phyloP scores from a whole-genome alignment of 2,888 invertebrate genomes.

The Notodonta dromedarius region DNA sequence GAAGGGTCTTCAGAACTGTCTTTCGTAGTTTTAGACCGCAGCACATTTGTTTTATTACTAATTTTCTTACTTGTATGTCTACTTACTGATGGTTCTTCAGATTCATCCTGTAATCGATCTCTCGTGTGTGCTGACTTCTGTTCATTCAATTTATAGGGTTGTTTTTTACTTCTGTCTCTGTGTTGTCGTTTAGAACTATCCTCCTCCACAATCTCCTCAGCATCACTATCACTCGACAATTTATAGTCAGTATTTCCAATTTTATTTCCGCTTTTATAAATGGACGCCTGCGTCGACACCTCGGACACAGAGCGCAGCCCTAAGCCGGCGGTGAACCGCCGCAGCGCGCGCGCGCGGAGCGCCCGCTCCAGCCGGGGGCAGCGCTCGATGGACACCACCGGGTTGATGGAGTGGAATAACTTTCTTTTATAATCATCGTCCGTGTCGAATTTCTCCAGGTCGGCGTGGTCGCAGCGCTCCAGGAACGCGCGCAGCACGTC shows the following conservation, averaged over 20 bases:
- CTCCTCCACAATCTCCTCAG: not conserved
- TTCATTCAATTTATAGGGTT: not conserved
- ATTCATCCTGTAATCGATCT: no score
- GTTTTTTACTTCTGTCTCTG: not conserved
- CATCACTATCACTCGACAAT: not conserved
- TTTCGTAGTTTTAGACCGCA: not conserved
- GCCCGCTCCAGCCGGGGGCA: slow-evolving; percentile 37
- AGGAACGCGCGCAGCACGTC: slow-evolving; percentile 43
- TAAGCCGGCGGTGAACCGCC: slow-evolving; percentile 48
- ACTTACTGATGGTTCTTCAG: not conserved
- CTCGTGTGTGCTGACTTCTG: not conserved
- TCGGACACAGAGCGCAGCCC: slow-evolving; percentile 44
- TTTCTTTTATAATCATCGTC: slow-evolving; percentile 45
- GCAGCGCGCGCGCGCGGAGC: slow-evolving; percentile 21
- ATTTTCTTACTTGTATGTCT: not conserved
- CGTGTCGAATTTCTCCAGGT: slow-evolving; percentile 46
- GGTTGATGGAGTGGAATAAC: slow-evolving; percentile 59
- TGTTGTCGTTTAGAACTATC: not conserved
- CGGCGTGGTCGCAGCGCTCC: slow-evolving; percentile 35
- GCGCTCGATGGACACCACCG: slow-evolving; percentile 51
- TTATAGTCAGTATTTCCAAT: not conserved
- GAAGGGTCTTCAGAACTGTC: not conserved
- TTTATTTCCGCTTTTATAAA: slow-evolving; percentile 8
- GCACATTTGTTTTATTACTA: not conserved
- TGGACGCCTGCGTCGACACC: slow-evolving; percentile 9